phyloP scores from a whole-genome alignment of 1,140 invertebrate genomes.

The Bombus waltoni region DNA sequence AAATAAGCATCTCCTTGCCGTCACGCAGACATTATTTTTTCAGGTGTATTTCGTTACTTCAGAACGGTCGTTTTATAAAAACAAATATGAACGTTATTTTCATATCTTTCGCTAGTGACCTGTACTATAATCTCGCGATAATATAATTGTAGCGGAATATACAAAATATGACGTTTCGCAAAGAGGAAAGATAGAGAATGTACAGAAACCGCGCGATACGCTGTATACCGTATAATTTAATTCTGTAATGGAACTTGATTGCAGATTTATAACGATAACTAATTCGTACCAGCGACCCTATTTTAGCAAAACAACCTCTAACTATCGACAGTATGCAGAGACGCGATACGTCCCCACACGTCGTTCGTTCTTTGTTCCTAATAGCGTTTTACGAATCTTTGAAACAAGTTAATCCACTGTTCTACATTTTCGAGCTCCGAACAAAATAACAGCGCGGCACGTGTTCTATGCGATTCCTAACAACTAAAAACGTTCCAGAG shows the following conservation, averaged over 20 bases:
- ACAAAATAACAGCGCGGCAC: neutral
- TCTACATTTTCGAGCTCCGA: neutral
- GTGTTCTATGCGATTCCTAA: neutral
- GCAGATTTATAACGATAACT: neutral
- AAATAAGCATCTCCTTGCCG: neutral
- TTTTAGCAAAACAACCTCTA: neutral
- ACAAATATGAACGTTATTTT: neutral
- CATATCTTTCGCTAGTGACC: no score
- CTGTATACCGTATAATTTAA: neutral
- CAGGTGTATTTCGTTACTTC: neutral
- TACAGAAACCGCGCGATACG: no score
- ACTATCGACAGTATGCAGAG: no score
- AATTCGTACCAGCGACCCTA: neutral
- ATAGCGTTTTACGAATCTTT: neutral
- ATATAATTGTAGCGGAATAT: neutral
- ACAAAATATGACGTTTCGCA: neutral
- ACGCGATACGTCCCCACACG: neutral
- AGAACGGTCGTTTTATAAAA: neutral
- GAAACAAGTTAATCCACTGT: neutral
- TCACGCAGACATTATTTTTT: neutral
- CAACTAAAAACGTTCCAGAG: neutral
- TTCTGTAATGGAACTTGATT: neutral
- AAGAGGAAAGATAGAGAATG: neutral
- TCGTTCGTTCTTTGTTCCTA: neutral
- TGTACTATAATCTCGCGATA: no score